A percentile compares a stretch with the other conserved stretches of the same genome.
Evolutionary conservation across 2,797 vertebrate genomes (phyloP).

Genomic region (Typhlichthys subterraneus): DNA sequence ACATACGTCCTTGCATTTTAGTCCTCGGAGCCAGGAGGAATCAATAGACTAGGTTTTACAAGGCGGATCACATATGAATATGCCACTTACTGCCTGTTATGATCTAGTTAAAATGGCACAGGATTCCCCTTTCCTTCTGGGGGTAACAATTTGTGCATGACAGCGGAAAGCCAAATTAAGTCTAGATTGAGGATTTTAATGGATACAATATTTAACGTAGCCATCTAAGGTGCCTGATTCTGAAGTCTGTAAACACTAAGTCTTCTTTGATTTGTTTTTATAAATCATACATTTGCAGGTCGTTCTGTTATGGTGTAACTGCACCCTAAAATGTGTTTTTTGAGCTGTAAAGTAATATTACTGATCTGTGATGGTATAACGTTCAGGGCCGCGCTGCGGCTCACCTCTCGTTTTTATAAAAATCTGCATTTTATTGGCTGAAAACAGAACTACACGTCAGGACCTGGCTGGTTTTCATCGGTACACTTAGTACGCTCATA

Average conservation of each 20-base stretch:
- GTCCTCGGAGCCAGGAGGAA: slow-evolving; percentile 38
- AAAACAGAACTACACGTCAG: no score
- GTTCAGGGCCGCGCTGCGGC: no score
- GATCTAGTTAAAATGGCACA: slow-evolving; percentile 37
- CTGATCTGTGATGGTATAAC: no score
- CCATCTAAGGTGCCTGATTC: slow-evolving; percentile 8
- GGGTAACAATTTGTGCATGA: slow-evolving; percentile 24
- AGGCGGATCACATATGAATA: slow-evolving; percentile 46
- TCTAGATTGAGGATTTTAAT: slow-evolving; percentile 12
- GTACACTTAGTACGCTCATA: no score
- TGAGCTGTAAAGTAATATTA: no score
- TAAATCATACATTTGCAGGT: neutral
- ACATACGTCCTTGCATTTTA: slow-evolving; percentile 42
- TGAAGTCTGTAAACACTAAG: slow-evolving; percentile 3
- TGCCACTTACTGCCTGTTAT: slow-evolving; percentile 50
- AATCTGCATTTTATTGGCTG: no score
- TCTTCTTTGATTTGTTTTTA: neutral
- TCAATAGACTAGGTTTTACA: slow-evolving; percentile 53
- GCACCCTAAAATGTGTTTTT: no score
- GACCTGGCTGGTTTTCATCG: no score
- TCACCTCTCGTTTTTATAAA: no score
- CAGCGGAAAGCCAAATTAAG: slow-evolving; percentile 5
- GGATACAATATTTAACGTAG: slow-evolving; percentile 16
- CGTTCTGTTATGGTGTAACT: neutral
- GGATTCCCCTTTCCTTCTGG: slow-evolving; percentile 20